phyloP scores from a whole-genome alignment of 2,113 vertebrate genomes.

The Oreocharis arfaki region DNA sequence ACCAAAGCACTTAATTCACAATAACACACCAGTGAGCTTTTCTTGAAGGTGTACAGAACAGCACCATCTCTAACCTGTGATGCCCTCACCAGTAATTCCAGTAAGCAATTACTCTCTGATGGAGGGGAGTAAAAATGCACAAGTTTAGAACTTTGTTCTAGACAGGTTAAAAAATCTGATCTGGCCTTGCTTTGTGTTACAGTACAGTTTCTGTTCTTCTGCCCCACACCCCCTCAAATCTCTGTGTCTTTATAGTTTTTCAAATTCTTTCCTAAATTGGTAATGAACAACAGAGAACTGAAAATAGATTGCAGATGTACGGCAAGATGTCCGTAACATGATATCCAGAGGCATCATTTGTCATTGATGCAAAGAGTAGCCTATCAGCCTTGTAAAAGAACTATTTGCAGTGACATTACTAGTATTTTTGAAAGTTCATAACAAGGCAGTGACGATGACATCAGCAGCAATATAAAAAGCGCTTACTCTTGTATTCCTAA shows the following conservation, averaged over 20 bases:
- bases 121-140: not conserved
- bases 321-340: constrained; percentile 47
- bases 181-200: not conserved
- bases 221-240: not conserved
- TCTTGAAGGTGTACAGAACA: not conserved
- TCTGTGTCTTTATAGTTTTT: not conserved
- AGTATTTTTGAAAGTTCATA: not conserved
- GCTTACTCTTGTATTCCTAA: not conserved
- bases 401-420: constrained; percentile 17
- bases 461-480: not conserved
- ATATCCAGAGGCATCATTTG: constrained; percentile 54
- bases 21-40: not conserved
- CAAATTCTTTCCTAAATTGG: constrained; percentile 43
- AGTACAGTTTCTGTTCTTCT: not conserved
- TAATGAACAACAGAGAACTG: constrained; percentile 31
- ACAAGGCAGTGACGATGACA: not conserved
- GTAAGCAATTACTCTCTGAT: not conserved
- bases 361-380: constrained; percentile 7
- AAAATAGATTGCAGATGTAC: constrained; percentile 56
- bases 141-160: not conserved
- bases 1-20: not conserved
- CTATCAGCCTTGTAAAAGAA: not conserved
- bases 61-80: not conserved
- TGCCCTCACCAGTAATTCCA: not conserved
- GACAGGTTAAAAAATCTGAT: not conserved